Evolutionary conservation across 2,113 vertebrate genomes (phyloP).

Genomic region (Puffinus mauretanicus): DNA sequence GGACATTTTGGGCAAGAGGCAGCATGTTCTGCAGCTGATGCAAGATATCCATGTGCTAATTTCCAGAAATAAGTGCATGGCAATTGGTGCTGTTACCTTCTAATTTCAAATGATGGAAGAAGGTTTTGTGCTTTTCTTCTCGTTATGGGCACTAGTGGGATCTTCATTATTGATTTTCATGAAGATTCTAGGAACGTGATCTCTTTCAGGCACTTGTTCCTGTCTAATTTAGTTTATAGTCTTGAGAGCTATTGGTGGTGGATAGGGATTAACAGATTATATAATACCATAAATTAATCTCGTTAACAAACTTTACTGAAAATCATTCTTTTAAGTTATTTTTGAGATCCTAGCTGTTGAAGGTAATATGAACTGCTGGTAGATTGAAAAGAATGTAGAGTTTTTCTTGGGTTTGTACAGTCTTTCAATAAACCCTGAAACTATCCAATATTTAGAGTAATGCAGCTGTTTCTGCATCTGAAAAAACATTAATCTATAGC

Average conservation of each 20-base stretch:
- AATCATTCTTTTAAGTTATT: not conserved
- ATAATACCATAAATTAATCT: not conserved
- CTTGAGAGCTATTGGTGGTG: not conserved
- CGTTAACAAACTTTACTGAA: not conserved
- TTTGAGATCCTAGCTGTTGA: not conserved
- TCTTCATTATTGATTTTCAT: not conserved
- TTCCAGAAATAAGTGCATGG: not conserved
- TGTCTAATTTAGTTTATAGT: not conserved
- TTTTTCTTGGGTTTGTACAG: not conserved
- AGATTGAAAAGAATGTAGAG: not conserved
- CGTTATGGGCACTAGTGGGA: not conserved
- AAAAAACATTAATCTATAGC: not conserved
- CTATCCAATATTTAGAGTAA: not conserved
- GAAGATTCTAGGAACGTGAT: not conserved
- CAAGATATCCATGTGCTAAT: not conserved
- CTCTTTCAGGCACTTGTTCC: not conserved
- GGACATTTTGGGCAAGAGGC: not conserved
- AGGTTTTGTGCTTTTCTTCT: not conserved
- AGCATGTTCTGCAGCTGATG: not conserved
- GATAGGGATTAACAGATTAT: not conserved
- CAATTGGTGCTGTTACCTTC: not conserved
- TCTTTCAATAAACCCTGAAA: not conserved
- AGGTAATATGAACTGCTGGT: not conserved
- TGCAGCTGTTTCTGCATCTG: not conserved
- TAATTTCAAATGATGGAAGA: not conserved